These are phyloP conservation scores for Neoniphon sammara DNA, from an alignment of 2,797 vertebrate species.

Conservation along the genomic window DNA sequence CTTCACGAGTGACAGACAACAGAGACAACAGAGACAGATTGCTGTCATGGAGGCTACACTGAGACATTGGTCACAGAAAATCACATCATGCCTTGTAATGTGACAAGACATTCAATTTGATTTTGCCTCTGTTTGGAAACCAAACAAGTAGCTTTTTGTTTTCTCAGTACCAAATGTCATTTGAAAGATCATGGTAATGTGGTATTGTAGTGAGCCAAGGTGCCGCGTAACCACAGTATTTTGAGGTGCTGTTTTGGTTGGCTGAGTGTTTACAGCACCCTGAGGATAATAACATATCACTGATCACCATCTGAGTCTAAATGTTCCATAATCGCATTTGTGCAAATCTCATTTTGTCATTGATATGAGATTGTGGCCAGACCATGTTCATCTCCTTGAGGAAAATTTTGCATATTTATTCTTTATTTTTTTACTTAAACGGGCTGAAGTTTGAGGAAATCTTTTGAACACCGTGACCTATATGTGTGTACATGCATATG, in stretches of 20 bases:
- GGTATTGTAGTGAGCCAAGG: too few species aligned
- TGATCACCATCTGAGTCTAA: neutral
- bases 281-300: conserved; percentile 15
- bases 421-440: too few species aligned
- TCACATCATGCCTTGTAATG: conserved; percentile 30
- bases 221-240: neutral
- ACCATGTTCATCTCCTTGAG: neutral
- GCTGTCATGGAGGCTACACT: conserved; percentile 42
- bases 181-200: conserved; percentile 9
- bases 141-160: conserved; percentile 24
- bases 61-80: conserved; percentile 66
- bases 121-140: conserved; percentile 42
- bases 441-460: neutral
- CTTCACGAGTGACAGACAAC: conserved; percentile 65
- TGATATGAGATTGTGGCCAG: neutral
- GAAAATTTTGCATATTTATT: neutral
- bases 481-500: neutral
- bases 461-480: too few species aligned
- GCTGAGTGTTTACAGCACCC: conserved; percentile 32
- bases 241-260: conserved; percentile 4
- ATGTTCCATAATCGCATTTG: neutral
- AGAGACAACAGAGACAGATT: conserved; percentile 29
- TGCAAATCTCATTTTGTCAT: neutral
- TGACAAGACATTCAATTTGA: conserved; percentile 46
- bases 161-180: conserved; percentile 15